phyloP scores from a whole-genome alignment of 2,888 invertebrate species.

The Acanthoscelides obtectus region DNA sequence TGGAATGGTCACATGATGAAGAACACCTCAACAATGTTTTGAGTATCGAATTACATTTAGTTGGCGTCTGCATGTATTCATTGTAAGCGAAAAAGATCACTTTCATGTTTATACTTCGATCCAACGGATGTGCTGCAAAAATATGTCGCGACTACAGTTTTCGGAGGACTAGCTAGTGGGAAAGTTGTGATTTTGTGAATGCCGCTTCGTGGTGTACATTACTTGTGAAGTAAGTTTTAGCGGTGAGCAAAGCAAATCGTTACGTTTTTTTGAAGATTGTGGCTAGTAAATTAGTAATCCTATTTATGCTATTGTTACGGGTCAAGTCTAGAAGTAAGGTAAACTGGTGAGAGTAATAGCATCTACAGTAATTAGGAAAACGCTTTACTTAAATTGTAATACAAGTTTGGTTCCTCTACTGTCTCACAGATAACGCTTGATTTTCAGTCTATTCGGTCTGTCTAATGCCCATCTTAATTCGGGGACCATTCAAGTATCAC shows the following conservation, averaged over 20 bases:
- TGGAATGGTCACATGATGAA: neutral
- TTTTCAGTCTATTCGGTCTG: too few species aligned
- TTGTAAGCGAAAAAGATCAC: constrained; percentile 9
- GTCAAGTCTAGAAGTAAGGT: too few species aligned
- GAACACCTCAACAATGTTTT: neutral
- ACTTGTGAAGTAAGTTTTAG: neutral
- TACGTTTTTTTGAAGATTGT: neutral
- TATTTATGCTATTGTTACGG: too few species aligned
- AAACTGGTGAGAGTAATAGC: too few species aligned
- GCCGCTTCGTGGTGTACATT: too few species aligned
- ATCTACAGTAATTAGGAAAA: too few species aligned
- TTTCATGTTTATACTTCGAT: constrained; percentile 2
- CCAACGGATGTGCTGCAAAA: neutral
- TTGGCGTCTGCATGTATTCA: constrained; percentile 8
- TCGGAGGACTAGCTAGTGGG: neutral
- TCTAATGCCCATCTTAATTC: too few species aligned
- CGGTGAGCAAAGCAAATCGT: neutral
- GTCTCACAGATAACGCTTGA: too few species aligned
- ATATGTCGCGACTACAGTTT: neutral
- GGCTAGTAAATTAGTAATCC: too few species aligned
- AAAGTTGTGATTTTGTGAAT: neutral
- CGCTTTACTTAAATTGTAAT: too few species aligned
- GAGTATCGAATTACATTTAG: constrained; percentile 12
- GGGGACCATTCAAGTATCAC: too few species aligned
- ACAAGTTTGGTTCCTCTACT: too few species aligned